A percentile compares a stretch with the other conserved stretches of the same genome.
These are phyloP conservation scores for Lophotriccus pileatus DNA, from an alignment of 2,797 vertebrate genomes.

Conservation along the genomic window DNA sequence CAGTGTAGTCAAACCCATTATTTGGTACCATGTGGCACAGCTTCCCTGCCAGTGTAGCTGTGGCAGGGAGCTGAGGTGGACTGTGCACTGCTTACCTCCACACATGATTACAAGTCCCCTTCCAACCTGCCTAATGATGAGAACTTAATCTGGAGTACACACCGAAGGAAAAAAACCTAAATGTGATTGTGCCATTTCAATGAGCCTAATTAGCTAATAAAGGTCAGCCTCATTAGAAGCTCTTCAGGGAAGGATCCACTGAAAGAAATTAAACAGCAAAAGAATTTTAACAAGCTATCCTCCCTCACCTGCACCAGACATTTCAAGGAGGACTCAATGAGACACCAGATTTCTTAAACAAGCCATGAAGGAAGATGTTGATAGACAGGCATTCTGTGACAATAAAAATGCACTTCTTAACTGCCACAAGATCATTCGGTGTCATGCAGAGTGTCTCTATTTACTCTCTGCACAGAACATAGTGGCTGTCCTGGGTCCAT, in stretches of 20 bases:
- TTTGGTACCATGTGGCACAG: background rate
- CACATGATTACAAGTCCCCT: background rate
- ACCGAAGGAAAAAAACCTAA: constrained; percentile 16
- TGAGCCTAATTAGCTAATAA: constrained; percentile 61
- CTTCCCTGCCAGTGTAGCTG: background rate
- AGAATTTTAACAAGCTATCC: constrained; percentile 22
- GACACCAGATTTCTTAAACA: background rate
- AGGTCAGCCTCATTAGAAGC: constrained; percentile 67
- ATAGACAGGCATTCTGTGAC: background rate
- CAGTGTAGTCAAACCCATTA: background rate
- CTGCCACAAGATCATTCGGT: background rate
- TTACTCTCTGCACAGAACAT: background rate
- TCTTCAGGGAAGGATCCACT: constrained; percentile 50
- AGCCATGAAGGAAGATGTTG: background rate
- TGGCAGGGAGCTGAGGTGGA: background rate
- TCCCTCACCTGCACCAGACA: background rate
- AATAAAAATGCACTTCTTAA: background rate
- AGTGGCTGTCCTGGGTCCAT: background rate
- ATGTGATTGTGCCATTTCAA: constrained; percentile 1
- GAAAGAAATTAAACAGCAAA: constrained; percentile 27
- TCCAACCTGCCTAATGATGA: background rate
- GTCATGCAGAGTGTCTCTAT: background rate
- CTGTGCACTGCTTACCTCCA: background rate
- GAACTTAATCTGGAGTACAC: background rate
- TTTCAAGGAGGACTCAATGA: background rate